Evolutionary conservation across 2,888 invertebrate species (phyloP), one percentile per base, ranked within the genome.

Genomic region (Tricholauxania praeusta): DNA sequence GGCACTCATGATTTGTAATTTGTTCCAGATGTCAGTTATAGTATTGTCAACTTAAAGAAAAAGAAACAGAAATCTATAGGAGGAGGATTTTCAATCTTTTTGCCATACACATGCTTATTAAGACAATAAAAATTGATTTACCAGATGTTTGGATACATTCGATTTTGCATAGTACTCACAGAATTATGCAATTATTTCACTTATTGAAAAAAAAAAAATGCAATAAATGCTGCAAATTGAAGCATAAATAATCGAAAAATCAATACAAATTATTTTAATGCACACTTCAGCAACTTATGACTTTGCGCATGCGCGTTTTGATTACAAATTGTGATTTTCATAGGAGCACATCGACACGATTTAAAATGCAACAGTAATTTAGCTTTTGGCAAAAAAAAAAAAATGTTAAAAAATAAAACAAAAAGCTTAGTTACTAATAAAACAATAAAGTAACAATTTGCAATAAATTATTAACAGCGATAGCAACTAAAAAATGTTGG

Each of bases 271-370:
- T 12, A 15, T 28, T 48, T 48, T 47, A 48, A 47, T 47, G 63
- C 63, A n/a, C 63, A 47, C 47, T 47, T 63, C 48, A 19, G 48
- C 39, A 63, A 63, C 39, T 47, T 47, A 63, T 47, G n/a, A 48
- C 63, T 48, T 63, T 63, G 63, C 17, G 63, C 63, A 63, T 19
- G 63, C 63, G 63, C 63, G 47, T 47, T 39, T 12, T 19, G 48
- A 47, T 15, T 47, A 47, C 28, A 47, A 63, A 63, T 63, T 39
- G 48, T 63, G 63, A 19, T 48, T 19, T 63, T 63, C 47, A 63
- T 63, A 47, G 48, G 47, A 39, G 17, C 63, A 32, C 39, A 63
- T 47, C 19, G 63, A 63, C 39, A n/a, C 15, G 39, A 62, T 17
- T 62, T 39, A 39, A 47, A 62, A n/a, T 62, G 39, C 62, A 47